phyloP scores from a whole-genome alignment of 2,113 vertebrate species.

The Steatornis caripensis region DNA sequence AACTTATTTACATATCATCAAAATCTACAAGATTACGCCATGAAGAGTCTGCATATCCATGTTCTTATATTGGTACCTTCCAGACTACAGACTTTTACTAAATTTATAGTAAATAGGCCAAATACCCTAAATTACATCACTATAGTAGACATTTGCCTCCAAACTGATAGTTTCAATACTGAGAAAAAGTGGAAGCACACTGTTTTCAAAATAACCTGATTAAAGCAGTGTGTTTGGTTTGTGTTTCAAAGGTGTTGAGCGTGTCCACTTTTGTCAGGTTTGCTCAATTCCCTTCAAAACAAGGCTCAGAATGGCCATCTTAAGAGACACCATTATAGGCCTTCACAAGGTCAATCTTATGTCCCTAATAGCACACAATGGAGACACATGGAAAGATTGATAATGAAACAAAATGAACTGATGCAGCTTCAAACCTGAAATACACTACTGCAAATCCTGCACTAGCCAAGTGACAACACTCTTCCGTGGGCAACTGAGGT shows the following conservation, averaged over 20 bases:
- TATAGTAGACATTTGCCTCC: not conserved
- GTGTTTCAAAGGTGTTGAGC: not conserved
- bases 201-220: not conserved
- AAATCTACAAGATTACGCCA: not conserved
- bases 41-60: not conserved
- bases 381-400: not conserved
- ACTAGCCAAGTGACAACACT: not conserved
- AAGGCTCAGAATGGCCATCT: not conserved
- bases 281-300: not conserved
- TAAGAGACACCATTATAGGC: not conserved
- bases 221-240: not conserved
- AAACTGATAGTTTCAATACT: not conserved
- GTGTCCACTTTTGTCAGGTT: not conserved
- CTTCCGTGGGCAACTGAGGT: rapidly evolving
- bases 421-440: not conserved
- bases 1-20: not conserved
- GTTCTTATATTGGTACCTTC: not conserved
- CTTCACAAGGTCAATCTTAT: not conserved
- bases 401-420: not conserved
- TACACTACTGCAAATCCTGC: not conserved
- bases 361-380: not conserved
- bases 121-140: not conserved
- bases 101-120: not conserved
- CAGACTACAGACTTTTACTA: not conserved
- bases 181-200: not conserved